Conservation (phyloP, 1,140 invertebrate species). For the Triops cancriformis region DNA sequence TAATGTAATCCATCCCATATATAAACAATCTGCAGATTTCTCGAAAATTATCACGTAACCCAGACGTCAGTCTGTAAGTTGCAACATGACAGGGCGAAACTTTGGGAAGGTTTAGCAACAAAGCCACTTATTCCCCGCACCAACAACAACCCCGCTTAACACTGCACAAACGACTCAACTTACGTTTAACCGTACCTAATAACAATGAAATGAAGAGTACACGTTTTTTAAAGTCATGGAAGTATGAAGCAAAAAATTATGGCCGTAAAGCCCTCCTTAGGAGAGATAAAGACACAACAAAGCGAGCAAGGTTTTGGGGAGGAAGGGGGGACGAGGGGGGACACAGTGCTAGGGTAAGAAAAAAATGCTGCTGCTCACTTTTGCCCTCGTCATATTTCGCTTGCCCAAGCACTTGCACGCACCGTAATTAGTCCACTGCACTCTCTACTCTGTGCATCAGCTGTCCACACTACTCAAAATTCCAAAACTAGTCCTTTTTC, state of each 20-base stretch:
- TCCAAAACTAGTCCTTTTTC: neutral
- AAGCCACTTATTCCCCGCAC: too few relatives aligned
- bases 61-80: too few relatives aligned
- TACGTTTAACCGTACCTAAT: too few relatives aligned
- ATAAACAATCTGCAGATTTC: neutral
- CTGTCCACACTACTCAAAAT: neutral
- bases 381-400: conserved; percentile 10
- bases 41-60: too few relatives aligned
- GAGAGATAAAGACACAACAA: neutral
- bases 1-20: neutral
- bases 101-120: too few relatives aligned
- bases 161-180: too few relatives aligned
- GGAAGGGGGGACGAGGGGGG: neutral
- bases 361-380: conserved; percentile 13
- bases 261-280: neutral
- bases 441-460: neutral
- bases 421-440: neutral
- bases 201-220: neutral
- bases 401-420: neutral
- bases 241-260: neutral
- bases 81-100: too few relatives aligned
- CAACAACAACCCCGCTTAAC: too few relatives aligned
- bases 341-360: neutral
- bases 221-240: neutral
- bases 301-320: neutral